Conservation (phyloP, 2,113 vertebrate genomes). For the Hippopotamus amphibius region DNA sequence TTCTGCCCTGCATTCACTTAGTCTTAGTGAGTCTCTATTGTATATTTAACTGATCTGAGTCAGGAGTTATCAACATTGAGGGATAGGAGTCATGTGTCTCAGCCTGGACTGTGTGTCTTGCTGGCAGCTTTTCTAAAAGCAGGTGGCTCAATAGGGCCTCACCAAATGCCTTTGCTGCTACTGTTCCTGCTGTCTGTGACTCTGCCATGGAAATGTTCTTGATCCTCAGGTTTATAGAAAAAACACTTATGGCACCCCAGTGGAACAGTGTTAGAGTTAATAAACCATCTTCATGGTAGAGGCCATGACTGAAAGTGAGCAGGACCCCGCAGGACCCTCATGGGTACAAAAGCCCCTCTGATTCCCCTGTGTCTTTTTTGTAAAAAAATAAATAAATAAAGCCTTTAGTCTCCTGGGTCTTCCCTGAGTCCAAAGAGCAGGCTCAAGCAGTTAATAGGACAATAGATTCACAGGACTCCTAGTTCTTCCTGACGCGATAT, state of each 20-base stretch:
- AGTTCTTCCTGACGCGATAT: neutral
- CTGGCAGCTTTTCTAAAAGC: neutral
- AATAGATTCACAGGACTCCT: neutral
- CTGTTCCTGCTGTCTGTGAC: neutral
- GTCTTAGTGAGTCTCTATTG: neutral
- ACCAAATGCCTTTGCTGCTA: neutral
- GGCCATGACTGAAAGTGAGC: neutral
- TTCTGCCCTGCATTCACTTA: neutral
- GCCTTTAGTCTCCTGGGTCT: neutral
- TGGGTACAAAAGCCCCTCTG: neutral
- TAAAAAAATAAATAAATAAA: neutral
- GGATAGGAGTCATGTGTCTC: neutral
- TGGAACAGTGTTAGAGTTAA: neutral
- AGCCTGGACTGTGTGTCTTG: neutral
- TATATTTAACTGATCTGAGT: neutral
- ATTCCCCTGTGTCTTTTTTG: neutral
- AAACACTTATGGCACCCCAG: neutral
- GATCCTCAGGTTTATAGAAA: neutral
- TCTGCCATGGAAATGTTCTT: neutral
- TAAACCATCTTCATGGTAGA: neutral
- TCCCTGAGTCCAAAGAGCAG: neutral
- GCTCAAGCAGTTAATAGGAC: neutral
- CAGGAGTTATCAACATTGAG: neutral
- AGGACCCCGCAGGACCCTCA: neutral
- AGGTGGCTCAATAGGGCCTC: neutral